phyloP scores from a whole-genome alignment of 2,797 vertebrate genomes.

The Heliangelus exortis region DNA sequence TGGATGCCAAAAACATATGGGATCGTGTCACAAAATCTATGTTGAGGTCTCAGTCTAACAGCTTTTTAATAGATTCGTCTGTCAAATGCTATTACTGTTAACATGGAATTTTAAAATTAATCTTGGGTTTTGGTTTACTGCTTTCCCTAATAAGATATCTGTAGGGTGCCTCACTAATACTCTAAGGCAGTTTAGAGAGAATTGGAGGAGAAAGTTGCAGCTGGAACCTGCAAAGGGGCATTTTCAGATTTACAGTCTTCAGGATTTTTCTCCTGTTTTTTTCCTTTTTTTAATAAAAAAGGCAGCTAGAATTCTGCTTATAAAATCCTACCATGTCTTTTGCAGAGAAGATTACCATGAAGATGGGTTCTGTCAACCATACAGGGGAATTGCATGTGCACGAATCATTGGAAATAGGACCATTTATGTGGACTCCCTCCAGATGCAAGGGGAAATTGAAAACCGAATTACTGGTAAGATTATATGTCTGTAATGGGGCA shows the following conservation, averaged over 20 bases:
- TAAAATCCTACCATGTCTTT: slow-evolving; percentile 42
- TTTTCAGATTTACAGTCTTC: not conserved
- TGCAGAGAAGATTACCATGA: slow-evolving; percentile 84
- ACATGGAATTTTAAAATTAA: slow-evolving; percentile 3
- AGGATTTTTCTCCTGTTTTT: not conserved
- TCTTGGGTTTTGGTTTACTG: slow-evolving; percentile 1
- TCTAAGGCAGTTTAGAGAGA: not conserved
- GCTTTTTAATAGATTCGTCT: slow-evolving; percentile 19
- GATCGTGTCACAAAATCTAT: not conserved
- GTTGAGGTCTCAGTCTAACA: not conserved
- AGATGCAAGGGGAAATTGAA: slow-evolving; percentile 98
- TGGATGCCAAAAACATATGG: not conserved
- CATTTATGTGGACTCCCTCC: slow-evolving; percentile 96
- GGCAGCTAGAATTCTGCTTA: not conserved
- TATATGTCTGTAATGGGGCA: not conserved
- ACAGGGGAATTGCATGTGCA: slow-evolving; percentile 94
- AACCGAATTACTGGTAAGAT: slow-evolving; percentile 94
- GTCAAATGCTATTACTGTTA: slow-evolving; percentile 13
- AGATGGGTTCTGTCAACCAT: slow-evolving; percentile 96
- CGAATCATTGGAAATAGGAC: slow-evolving; percentile 96
- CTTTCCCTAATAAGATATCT: not conserved
- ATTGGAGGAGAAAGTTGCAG: not conserved
- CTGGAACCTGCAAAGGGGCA: not conserved
- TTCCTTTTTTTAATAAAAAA: not conserved
- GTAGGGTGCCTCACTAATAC: not conserved